Conservation (phyloP, 2,888 invertebrate genomes). For the Nasonia oneida region DNA sequence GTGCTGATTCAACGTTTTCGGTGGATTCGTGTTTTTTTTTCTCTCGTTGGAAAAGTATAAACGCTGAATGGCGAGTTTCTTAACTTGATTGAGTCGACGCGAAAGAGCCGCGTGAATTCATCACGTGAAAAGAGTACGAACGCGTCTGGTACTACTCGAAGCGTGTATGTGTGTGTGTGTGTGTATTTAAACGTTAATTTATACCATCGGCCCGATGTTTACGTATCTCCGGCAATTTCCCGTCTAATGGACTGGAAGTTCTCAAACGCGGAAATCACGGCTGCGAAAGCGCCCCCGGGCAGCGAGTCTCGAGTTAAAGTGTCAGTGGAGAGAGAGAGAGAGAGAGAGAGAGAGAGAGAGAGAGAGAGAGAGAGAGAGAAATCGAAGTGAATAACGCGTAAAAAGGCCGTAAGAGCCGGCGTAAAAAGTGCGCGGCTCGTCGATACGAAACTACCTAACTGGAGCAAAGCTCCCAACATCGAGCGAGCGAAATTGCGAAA, state of each 20-base stretch:
- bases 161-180: background rate
- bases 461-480: background rate
- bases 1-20: background rate
- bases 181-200: background rate
- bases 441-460: constrained; percentile 9
- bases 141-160: background rate
- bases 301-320: constrained; percentile 4
- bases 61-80: too few relatives aligned
- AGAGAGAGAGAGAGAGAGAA: background rate
- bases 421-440: background rate
- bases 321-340: background rate
- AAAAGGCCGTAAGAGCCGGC: constrained; percentile 1
- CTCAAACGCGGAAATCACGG: background rate
- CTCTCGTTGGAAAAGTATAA: too few relatives aligned
- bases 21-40: too few relatives aligned
- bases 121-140: background rate
- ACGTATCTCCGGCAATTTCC: background rate
- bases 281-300: background rate
- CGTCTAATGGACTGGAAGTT: background rate
- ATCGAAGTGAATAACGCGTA: constrained; percentile 25
- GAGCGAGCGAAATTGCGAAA: background rate
- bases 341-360: background rate
- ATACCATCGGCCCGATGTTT: background rate
- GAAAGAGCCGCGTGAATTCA: too few relatives aligned
- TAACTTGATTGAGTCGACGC: too few relatives aligned